Conservation (phyloP, 2,113 vertebrate species). For the Cynopterus brachyotis region DNA sequence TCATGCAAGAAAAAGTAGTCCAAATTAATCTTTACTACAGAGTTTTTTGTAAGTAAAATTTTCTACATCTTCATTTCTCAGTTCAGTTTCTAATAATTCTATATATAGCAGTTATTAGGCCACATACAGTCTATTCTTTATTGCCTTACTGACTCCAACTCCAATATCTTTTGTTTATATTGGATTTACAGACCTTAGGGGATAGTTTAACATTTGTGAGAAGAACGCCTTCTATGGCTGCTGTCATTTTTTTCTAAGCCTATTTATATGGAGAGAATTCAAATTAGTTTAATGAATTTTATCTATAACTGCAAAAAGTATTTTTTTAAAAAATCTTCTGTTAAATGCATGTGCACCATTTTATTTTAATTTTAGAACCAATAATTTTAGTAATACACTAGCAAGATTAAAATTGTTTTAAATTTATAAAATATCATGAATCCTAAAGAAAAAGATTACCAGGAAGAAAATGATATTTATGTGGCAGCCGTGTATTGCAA, state of each 20-base stretch:
- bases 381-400: background rate
- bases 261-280: background rate
- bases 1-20: background rate
- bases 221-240: background rate
- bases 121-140: background rate
- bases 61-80: background rate
- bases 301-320: background rate
- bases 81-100: constrained; percentile 37
- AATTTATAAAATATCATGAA: background rate
- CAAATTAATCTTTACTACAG: background rate
- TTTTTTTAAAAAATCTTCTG: background rate
- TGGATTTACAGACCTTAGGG: constrained; percentile 13
- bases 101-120: background rate
- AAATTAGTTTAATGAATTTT: constrained; percentile 16
- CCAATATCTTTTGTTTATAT: background rate
- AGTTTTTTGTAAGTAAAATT: background rate
- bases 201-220: background rate
- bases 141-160: background rate
- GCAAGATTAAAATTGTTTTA: background rate
- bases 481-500: background rate
- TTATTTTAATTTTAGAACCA: background rate
- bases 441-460: background rate
- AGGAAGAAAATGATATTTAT: background rate
- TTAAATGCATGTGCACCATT: background rate
- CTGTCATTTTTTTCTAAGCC: background rate